Conservation (phyloP, 2,113 vertebrate genomes). For the Varanus komodoensis region DNA sequence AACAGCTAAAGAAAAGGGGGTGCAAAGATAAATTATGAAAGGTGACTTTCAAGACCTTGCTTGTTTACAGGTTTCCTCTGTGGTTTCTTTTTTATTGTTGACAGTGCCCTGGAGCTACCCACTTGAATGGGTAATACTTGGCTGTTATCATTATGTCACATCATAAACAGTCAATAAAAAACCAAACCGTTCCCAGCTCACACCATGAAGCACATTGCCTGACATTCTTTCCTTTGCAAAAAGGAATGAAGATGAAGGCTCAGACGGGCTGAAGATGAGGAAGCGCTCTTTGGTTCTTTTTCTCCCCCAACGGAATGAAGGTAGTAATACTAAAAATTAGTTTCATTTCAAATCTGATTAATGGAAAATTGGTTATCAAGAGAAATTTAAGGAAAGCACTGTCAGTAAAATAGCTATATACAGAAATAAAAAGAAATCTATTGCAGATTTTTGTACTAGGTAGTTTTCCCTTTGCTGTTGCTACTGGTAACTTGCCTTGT, state of each 20-base stretch:
- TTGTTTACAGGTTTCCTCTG: constrained; percentile 21
- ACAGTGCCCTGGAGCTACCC: background rate
- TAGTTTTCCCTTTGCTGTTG: background rate
- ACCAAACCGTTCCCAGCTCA: background rate
- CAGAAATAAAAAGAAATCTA: background rate
- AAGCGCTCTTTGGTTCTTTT: background rate
- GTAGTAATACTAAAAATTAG: background rate
- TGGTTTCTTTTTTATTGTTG: constrained; percentile 32
- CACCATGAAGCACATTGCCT: background rate
- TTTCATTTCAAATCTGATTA: background rate
- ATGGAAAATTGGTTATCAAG: background rate
- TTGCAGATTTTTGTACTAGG: background rate
- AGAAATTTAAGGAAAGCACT: background rate
- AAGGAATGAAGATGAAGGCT: background rate
- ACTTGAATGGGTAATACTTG: constrained; percentile 4
- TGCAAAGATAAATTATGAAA: background rate
- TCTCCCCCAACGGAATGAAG: accelerated
- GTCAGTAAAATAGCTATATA: background rate
- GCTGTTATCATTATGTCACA: constrained; percentile 24
- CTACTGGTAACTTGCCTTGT: no score
- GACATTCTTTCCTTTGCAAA: background rate
- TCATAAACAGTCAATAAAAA: constrained; percentile 44
- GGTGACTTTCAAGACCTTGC: background rate
- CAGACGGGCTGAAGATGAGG: background rate
- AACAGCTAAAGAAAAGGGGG: background rate